phyloP scores from a whole-genome alignment of 2,888 invertebrate species.

The Mimachlamys varia region DNA sequence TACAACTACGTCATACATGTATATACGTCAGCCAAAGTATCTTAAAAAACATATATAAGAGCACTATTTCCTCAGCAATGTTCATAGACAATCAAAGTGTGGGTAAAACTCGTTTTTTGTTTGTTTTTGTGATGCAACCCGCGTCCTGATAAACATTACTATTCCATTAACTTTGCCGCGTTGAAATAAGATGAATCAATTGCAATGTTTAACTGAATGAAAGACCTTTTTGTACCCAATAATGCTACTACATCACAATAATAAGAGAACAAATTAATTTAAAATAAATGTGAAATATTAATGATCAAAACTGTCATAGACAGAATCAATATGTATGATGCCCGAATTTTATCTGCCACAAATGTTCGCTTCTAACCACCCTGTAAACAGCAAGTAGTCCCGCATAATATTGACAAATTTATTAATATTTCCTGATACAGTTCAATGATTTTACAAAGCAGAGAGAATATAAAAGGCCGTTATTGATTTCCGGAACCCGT shows the following conservation, averaged over 20 bases:
- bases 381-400: not conserved
- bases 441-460: not conserved
- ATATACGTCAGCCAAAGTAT: too few relatives aligned
- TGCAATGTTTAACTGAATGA: not conserved
- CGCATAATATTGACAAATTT: not conserved
- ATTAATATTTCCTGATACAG: not conserved
- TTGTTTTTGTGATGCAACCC: too few relatives aligned
- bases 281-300: not conserved
- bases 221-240: not conserved
- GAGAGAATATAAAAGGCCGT: not conserved
- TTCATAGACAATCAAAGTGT: too few relatives aligned
- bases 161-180: too few relatives aligned
- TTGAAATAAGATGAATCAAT: not conserved
- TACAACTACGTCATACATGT: too few relatives aligned
- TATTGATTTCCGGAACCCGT: conserved; percentile 18
- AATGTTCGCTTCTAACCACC: not conserved
- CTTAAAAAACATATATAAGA: too few relatives aligned
- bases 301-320: not conserved
- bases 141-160: too few relatives aligned
- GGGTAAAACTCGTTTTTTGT: too few relatives aligned
- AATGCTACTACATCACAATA: not conserved
- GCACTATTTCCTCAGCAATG: too few relatives aligned
- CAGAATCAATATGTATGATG: not conserved
- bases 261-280: not conserved
- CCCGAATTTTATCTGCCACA: not conserved